Evolutionary conservation across 2,113 vertebrate genomes (phyloP), one percentile per base, ranked within the genome.

Genomic region (Pluvialis apricaria): DNA sequence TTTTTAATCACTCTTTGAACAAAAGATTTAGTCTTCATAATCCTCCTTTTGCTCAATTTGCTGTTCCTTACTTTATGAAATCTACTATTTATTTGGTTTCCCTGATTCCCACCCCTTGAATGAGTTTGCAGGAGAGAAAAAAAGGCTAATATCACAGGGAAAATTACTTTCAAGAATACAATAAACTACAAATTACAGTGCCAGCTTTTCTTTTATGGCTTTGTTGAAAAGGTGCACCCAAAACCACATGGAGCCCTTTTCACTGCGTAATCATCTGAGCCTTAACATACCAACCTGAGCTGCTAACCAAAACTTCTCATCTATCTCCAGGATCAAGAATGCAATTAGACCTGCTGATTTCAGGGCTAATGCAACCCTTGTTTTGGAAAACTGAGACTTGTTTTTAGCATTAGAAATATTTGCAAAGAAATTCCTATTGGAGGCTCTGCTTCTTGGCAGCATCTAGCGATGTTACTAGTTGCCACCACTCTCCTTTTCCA

Each of bases 1-100:
- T 98, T 97, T 98, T 95, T 98, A 98, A 98, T 98, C 98, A 97
- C 92, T 96, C 95, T 97, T 98, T 98, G 98, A 98, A 98, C 97
- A 98, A 98, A 98, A 98, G 97, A 97, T 97, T 98, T 98, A 97
- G 94, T 75, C 88, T 84, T 92, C 75, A 71, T 98, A 98, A 98
- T 98, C 97, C 96, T 97, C 81, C 94, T 97, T 96, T 97, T 97
- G 96, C 91, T 97, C 97, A 97, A 92, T 93, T 96, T 95, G 72
- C 85, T 97, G 96, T 96, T 97, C 36, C 91, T 97, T 95, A 73
- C 88, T 95, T 96, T 95, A 94, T 66, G 85, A 96, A 97, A 97
- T 91, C 95, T 97, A 60, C 80, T 93, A 94, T 91, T 95, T 96
- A 62, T 91, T 92, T 97, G 77, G 88, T 92, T 97, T 96, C 92